Evolutionary conservation across 2,113 vertebrate species (phyloP).

Genomic region (Strix uralensis): DNA sequence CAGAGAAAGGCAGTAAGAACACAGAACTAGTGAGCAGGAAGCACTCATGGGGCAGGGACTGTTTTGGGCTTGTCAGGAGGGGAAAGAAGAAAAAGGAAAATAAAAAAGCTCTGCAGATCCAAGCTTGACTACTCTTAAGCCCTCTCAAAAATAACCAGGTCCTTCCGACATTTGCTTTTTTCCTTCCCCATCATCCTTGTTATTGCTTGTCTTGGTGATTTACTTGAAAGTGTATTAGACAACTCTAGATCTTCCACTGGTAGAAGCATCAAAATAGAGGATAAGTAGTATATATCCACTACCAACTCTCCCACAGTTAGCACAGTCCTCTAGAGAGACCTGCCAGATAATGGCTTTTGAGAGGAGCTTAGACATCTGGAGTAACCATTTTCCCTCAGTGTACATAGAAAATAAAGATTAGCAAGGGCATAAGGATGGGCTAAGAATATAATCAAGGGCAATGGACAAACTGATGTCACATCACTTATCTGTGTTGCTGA

Average conservation of each 20-base stretch:
- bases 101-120: not conserved
- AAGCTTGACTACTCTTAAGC: slow-evolving; percentile 29
- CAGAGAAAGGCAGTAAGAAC: not conserved
- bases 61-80: not conserved
- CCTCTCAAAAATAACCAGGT: not conserved
- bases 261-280: not conserved
- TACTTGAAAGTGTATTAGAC: not conserved
- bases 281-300: not conserved
- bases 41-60: not conserved
- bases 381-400: not conserved
- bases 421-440: not conserved
- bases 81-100: not conserved
- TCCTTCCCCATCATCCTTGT: not conserved
- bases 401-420: not conserved
- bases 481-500: not conserved
- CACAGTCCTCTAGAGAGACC: not conserved
- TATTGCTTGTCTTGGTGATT: not conserved
- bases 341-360: not conserved
- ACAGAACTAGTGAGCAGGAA: not conserved
- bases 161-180: not conserved
- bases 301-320: not conserved
- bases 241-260: not conserved
- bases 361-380: slow-evolving; percentile 4
- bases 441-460: not conserved
- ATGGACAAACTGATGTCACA: not conserved